Evolutionary conservation across 2,797 vertebrate species (phyloP), one percentile per base, ranked within the genome.

Genomic region (Epinephelus malabaricus): DNA sequence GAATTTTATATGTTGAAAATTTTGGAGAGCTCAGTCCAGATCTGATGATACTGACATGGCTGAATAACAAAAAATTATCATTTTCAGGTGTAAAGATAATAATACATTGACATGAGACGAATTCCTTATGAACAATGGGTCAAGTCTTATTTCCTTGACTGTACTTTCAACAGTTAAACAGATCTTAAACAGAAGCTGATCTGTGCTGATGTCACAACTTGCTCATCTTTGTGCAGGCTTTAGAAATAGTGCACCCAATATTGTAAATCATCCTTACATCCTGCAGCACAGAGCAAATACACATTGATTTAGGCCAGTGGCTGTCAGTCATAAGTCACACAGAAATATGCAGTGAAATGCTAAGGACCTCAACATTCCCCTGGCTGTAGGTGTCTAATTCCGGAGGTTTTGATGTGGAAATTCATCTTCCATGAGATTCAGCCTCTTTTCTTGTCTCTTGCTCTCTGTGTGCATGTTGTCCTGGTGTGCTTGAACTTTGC

Each of bases 381-480:
- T 46, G 40, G 25, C 49, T 66, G 25, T 19, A 0, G 14, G 60
- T 60, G 18, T 27, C 54, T 65, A 34, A 34, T 34, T 34, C 7
- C 34, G 8, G 73, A 81, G 76, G 79, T 71, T 81, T 40, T 45
- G 68, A 64, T 63, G 30, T 69, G 62, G 50, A 72, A 71, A 9
- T 76, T 45, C 5, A 2, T 76, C 23, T 19, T 59, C 3, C 14
- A 34, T 7, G 53, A 51, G 4, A 47, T 59, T 51, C 18, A 27
- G 27, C 25, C 55, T 55, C 7, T 27, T 11, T 7, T 34, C 34
- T 8, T 8, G 7, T 45, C 46, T 66, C 40, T 73, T 13, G 7
- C 11, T 4, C 46, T 14, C 23, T 47, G 3, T 38, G n/a, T 9
- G 8, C 1, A 4, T n/a, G 19, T 21, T 38, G 17, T 11, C 18